These are phyloP conservation scores for Laticauda colubrina DNA, from an alignment of 2,113 vertebrate genomes.

Conservation along the genomic window DNA sequence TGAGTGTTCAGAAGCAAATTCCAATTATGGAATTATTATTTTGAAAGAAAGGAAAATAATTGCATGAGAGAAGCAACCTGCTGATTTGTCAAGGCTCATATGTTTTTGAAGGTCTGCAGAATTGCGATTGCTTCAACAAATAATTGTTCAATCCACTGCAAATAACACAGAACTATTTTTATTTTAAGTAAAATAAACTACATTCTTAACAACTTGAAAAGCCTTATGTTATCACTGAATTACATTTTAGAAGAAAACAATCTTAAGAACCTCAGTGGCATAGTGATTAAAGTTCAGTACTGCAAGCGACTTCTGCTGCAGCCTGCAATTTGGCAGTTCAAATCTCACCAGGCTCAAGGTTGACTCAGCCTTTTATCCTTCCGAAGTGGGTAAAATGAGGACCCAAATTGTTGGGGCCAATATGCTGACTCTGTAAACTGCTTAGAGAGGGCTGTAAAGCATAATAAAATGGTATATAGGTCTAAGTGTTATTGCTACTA, in stretches of 20 bases:
- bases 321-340: no score
- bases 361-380: no score
- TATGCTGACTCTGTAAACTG: no score
- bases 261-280: no score
- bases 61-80: not conserved
- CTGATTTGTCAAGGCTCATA: not conserved
- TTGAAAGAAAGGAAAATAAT: slow-evolving; percentile 6
- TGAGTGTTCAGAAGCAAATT: not conserved
- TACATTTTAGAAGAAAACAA: not conserved
- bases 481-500: not conserved
- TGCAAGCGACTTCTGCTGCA: no score
- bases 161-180: not conserved
- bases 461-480: no score
- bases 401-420: no score
- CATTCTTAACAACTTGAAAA: not conserved
- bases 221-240: not conserved
- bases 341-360: no score
- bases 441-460: no score
- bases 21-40: slow-evolving; percentile 16
- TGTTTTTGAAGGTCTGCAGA: not conserved
- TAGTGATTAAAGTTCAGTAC: no score
- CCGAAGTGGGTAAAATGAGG: no score
- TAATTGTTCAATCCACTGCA: not conserved
- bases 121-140: not conserved
- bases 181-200: not conserved